These are phyloP conservation scores for Istiophorus platypterus DNA, from an alignment of 2,113 vertebrate species.

Conservation along the genomic window DNA sequence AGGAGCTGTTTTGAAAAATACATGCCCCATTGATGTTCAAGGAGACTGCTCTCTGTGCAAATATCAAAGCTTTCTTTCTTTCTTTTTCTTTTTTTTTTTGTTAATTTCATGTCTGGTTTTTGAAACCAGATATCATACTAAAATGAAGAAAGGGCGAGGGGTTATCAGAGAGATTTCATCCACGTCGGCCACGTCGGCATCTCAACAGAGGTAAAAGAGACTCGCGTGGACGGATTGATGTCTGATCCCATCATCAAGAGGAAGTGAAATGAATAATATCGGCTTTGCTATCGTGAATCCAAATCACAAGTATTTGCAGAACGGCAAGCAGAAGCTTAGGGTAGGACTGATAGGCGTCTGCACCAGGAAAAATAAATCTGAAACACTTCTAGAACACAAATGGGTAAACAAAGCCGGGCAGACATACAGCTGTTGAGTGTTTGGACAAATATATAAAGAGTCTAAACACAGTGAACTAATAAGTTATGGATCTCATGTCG, in stretches of 20 bases:
- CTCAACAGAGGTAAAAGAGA: constrained; percentile 21
- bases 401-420: constrained; percentile 8
- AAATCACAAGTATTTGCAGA: constrained; percentile 1
- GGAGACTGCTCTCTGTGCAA: background rate
- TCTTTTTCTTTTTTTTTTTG: too few relatives aligned
- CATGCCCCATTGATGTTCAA: background rate
- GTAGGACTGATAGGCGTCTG: background rate
- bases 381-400: constrained; percentile 19
- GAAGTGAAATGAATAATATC: constrained; percentile 1
- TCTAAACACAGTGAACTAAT: background rate
- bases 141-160: background rate
- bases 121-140: background rate
- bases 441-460: constrained; percentile 24
- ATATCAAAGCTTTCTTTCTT: background rate
- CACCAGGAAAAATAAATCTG: background rate
- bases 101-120: background rate
- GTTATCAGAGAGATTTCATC: constrained; percentile 19
- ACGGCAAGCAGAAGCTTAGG: background rate
- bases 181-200: background rate
- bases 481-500: constrained; percentile 9
- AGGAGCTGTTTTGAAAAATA: background rate
- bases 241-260: constrained; percentile 29
- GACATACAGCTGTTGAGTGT: background rate
- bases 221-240: constrained; percentile 23
- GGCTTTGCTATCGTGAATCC: background rate